These are phyloP conservation scores for Papilio polyxenes DNA, from an alignment of 1,140 invertebrate genomes.

Conservation along the genomic window DNA sequence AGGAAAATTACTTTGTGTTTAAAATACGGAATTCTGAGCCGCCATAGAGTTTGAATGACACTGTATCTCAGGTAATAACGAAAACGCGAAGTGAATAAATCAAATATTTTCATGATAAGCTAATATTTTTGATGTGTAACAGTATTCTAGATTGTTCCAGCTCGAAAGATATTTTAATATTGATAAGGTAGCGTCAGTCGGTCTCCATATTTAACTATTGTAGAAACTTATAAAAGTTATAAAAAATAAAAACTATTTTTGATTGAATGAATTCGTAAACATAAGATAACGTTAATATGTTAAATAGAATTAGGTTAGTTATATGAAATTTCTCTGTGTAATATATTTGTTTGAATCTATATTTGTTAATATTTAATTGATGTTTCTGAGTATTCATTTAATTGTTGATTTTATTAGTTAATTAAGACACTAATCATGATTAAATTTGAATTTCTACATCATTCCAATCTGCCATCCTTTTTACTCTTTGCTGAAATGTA, in stretches of 20 bases:
- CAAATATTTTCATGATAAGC: slow-evolving; percentile 28
- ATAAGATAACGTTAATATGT: slow-evolving; percentile 11
- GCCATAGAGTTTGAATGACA: neutral
- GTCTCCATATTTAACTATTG: slow-evolving; percentile 41
- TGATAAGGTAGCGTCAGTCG: slow-evolving; percentile 41
- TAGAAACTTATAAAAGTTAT: slow-evolving; percentile 39
- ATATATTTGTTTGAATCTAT: neutral
- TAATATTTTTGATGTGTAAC: slow-evolving; percentile 50
- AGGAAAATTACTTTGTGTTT: too few relatives aligned
- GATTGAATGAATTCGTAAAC: slow-evolving; percentile 41
- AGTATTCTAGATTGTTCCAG: slow-evolving; percentile 42
- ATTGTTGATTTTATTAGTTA: neutral
- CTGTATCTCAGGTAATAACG: slow-evolving; percentile 17
- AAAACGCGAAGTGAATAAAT: slow-evolving; percentile 18
- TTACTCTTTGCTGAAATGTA: neutral
- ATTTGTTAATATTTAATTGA: neutral
- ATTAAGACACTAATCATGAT: neutral
- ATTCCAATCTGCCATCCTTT: neutral
- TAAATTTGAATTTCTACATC: neutral
- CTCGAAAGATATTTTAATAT: slow-evolving; percentile 58
- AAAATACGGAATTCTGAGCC: too few relatives aligned
- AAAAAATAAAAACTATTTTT: slow-evolving; percentile 52
- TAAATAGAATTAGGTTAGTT: slow-evolving; percentile 32
- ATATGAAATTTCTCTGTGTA: slow-evolving; percentile 24
- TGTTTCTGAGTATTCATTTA: neutral